A percentile compares a stretch with the other conserved stretches of the same genome.
phyloP scores from a whole-genome alignment of 2,888 invertebrate genomes.

The Acleris literana region DNA sequence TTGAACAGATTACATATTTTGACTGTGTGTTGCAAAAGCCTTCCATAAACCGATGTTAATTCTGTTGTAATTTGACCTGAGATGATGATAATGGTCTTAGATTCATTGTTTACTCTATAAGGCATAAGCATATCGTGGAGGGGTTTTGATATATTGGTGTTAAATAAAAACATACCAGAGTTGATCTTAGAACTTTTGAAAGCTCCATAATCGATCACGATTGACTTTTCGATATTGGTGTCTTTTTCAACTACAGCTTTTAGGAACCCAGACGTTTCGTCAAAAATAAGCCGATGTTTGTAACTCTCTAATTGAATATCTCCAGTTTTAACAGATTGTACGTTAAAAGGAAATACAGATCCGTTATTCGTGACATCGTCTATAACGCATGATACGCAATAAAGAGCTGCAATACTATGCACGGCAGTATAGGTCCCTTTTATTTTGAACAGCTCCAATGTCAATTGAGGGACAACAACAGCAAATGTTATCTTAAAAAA shows the following conservation, averaged over 20 bases:
- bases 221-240: constrained; percentile 57
- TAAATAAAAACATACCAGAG: constrained; percentile 98
- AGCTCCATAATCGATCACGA: constrained; percentile 89
- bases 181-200: constrained; percentile 94
- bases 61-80: constrained; percentile 93
- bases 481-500: constrained; percentile 88
- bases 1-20: constrained; percentile 89
- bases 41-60: constrained; percentile 90
- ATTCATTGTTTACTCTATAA: constrained; percentile 83
- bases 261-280: constrained; percentile 91
- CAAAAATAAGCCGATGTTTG: constrained; percentile 90
- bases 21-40: constrained; percentile 89
- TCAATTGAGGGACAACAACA: constrained; percentile 89
- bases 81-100: constrained; percentile 88
- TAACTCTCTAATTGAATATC: constrained; percentile 93
- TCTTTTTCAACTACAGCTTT: constrained; percentile 87
- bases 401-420: constrained; percentile 64
- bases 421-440: constrained; percentile 60
- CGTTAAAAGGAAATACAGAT: constrained; percentile 57
- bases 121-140: constrained; percentile 90
- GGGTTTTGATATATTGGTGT: constrained; percentile 91
- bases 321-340: constrained; percentile 88
- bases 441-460: constrained; percentile 87
- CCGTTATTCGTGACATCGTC: constrained; percentile 50
- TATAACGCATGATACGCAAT: constrained; percentile 59